Base-by-base conservation (phyloP, 2,797 vertebrate species). In the Alca torda region DNA sequence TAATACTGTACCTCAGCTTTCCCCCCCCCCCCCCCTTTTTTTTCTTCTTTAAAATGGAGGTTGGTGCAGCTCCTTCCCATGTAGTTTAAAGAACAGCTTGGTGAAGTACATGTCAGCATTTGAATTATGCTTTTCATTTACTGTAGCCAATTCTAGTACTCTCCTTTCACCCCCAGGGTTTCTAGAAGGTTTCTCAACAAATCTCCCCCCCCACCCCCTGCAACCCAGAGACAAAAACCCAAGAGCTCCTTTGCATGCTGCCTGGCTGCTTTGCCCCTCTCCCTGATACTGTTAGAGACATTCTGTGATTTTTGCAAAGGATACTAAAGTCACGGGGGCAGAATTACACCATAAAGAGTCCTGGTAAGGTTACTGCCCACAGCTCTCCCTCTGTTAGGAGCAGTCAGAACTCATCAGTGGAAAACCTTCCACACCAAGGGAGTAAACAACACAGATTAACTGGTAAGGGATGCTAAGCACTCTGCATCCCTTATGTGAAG, bases 121-220 rank as follows among this genome's bases (percentile, higher is more conserved):
- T 92, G 89, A 96, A 93, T 92, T 85, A 94, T 53, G 69, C 57
- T 95, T 92, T 87, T 92, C 73, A 83, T 96, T 96, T 93, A 11
- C 60, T 4, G 11, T 4, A 93, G 69, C 82, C 65, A 43, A 12
- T 95, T 93, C 86, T 53, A 45, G 61, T 75, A 37, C 35, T 78
- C 54, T 85, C 63, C 61, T 84, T 65, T 86, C 50, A 63, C 43
- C 50, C 33, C 67, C 41, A 54, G 92, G 78, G 39, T 60, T 94
- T 92, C 61, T 63, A n/a, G 81, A 94, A 72, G 60, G 28, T 87
- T 96, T 84, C 84, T 91, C 19, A 30, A 78, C 65, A 65, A 69
- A 87, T 91, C 25, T 83, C 41, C 3, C 30, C 35, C 50, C 63
- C 46, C 17, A 28, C 72, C 54, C 69, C 30, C 81, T 84, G 74